phyloP scores from a whole-genome alignment of 2,797 vertebrate species.

The Labeo calbasu region DNA sequence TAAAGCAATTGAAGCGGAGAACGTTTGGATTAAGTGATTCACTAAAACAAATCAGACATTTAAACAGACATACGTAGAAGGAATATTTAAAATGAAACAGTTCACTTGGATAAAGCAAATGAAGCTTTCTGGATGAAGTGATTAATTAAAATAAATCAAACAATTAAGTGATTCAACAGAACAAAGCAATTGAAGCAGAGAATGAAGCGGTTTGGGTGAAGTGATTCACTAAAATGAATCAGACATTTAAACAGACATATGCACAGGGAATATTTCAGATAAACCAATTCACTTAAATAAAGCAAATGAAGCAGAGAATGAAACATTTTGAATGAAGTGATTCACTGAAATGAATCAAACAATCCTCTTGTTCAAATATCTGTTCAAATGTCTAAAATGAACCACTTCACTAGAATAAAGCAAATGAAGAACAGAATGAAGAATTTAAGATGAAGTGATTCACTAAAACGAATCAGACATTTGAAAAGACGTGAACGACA shows the following conservation, averaged over 20 bases:
- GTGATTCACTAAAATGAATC: not conserved
- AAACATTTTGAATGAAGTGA: not conserved
- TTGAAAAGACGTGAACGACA: not conserved
- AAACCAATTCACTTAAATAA: no score
- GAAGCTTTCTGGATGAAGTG: not conserved
- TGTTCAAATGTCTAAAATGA: not conserved
- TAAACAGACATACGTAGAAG: no score
- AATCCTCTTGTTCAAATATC: no score
- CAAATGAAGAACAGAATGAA: not conserved
- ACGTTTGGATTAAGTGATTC: no score
- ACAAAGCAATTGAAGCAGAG: no score
- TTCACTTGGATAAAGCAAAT: not conserved
- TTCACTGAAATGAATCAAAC: not conserved
- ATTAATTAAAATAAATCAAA: not conserved
- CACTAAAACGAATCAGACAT: not conserved
- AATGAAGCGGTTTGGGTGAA: no score
- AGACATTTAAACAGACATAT: not conserved
- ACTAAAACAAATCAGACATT: no score
- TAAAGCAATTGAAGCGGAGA: no score
- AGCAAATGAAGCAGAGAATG: not conserved
- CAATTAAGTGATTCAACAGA: no score
- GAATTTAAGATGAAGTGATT: not conserved
- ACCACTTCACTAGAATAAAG: not conserved
- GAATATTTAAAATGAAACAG: not conserved
- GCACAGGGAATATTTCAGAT: no score